phyloP scores from a whole-genome alignment of 2,113 vertebrate genomes.

The Thamnophis sirtalis region DNA sequence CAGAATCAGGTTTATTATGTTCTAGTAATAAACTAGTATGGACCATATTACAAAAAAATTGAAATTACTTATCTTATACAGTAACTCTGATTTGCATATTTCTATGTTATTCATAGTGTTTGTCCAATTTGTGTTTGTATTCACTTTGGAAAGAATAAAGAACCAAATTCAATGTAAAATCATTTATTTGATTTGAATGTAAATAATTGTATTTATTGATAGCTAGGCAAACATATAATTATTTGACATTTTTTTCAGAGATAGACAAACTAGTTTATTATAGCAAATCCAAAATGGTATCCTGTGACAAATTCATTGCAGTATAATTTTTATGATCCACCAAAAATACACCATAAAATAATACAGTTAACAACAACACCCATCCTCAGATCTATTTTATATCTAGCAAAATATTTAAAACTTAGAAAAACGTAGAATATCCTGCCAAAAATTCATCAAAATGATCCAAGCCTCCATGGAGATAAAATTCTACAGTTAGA shows the following conservation, averaged over 20 bases:
- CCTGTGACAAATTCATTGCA: not conserved
- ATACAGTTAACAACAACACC: not conserved
- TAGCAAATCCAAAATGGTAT: not conserved
- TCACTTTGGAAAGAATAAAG: not conserved
- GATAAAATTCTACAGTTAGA: not conserved
- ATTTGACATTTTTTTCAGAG: not conserved
- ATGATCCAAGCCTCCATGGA: not conserved
- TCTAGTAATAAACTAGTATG: not conserved
- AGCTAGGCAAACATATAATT: not conserved
- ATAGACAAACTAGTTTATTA: not conserved
- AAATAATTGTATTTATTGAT: not conserved
- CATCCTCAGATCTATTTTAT: not conserved
- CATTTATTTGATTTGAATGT: not conserved
- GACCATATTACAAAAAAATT: not conserved
- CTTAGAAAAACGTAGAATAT: not conserved
- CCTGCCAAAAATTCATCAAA: not conserved
- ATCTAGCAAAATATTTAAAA: not conserved
- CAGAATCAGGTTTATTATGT: not conserved
- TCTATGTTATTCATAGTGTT: not conserved
- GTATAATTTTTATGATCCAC: not conserved
- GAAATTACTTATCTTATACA: not conserved
- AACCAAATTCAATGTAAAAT: not conserved
- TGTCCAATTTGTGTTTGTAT: not conserved
- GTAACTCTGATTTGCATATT: not conserved
- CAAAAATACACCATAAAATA: not conserved